Evolutionary conservation across 64 coral and sea anemone species (phyloP).

Genomic region (Orbicella faveolata): DNA sequence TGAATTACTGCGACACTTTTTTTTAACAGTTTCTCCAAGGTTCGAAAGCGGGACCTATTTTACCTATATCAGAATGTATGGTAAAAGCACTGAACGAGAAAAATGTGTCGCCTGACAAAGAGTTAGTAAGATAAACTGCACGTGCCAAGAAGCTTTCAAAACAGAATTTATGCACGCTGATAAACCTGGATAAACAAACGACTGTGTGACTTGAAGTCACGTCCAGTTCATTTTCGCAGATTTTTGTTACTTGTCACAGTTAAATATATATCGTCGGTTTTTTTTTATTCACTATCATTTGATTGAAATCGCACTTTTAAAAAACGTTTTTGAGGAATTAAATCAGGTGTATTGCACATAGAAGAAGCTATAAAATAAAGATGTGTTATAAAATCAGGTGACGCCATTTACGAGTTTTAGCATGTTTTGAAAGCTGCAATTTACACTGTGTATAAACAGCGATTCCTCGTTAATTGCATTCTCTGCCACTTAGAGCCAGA

Average conservation of each 20-base stretch:
- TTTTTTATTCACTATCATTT: background rate
- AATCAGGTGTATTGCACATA: background rate
- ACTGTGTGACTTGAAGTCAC: background rate
- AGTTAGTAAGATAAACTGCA: background rate
- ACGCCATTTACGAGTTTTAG: background rate
- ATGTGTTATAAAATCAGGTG: background rate
- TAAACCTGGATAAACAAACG: background rate
- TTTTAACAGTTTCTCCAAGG: too few relatives aligned
- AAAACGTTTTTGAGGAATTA: background rate
- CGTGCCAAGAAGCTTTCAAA: background rate
- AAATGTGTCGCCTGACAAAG: too few relatives aligned
- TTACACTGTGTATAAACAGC: background rate
- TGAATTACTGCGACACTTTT: too few relatives aligned
- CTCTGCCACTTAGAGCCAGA: background rate
- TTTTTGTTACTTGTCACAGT: background rate
- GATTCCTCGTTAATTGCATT: background rate
- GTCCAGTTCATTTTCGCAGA: background rate
- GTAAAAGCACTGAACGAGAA: too few relatives aligned
- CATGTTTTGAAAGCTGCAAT: slow-evolving; percentile 7
- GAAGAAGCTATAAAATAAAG: background rate
- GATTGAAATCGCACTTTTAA: background rate
- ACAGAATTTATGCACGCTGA: background rate
- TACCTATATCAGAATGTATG: too few relatives aligned
- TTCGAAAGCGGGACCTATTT: too few relatives aligned
- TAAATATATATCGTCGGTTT: background rate